A percentile compares a stretch with the other conserved stretches of the same genome.
Evolutionary conservation across 2,113 vertebrate genomes (phyloP).

Genomic region (Lota lota): DNA sequence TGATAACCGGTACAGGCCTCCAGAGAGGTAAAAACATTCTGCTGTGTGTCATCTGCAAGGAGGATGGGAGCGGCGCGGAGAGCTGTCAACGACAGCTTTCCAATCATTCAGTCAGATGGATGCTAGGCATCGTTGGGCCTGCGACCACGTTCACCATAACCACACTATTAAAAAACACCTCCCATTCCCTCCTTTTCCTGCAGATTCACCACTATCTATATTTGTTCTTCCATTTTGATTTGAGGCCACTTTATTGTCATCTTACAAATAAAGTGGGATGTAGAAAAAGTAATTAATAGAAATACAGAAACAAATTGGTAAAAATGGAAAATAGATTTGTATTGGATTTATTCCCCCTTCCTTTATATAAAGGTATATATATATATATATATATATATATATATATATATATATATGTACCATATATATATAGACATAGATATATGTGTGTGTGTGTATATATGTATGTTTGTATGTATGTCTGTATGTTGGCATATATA

Average conservation of each 20-base stretch:
- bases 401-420: not conserved
- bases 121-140: conserved; percentile 12
- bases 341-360: no score
- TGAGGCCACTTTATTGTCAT: no score
- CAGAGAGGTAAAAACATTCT: conserved; percentile 58
- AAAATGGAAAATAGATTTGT: no score
- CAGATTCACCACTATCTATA: conserved; percentile 4
- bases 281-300: no score
- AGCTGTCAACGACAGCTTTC: conserved; percentile 45
- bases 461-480: no score
- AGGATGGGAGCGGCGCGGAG: conserved; percentile 41
- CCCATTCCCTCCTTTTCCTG: conserved; percentile 7
- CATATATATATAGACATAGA: no score
- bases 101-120: conserved; percentile 47
- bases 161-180: conserved; percentile 24
- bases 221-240: not conserved
- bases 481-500: no score
- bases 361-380: not conserved
- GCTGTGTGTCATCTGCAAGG: conserved; percentile 50
- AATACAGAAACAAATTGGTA: no score
- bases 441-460: no score
- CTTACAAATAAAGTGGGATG: no score
- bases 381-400: not conserved
- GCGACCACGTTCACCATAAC: conserved; percentile 33
- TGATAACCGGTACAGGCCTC: conserved; percentile 72